phyloP scores from a whole-genome alignment of 2,888 invertebrate genomes.

The Elegia similella region DNA sequence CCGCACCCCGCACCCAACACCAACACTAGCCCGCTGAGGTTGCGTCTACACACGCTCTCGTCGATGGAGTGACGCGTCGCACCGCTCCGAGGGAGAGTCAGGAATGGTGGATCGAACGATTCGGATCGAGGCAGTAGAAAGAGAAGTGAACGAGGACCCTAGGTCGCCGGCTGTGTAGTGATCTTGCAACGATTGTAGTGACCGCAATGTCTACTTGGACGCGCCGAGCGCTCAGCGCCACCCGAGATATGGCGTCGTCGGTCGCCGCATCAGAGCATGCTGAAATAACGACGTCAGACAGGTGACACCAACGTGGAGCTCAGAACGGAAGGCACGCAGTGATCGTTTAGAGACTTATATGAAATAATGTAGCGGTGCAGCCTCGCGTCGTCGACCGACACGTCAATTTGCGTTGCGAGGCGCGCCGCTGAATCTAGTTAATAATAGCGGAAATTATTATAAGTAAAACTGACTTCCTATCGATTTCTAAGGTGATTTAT shows the following conservation, averaged over 20 bases:
- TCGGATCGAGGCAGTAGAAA: constrained; percentile 17
- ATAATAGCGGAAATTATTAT: constrained; percentile 71
- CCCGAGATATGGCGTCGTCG: neutral
- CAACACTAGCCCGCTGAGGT: constrained; percentile 21
- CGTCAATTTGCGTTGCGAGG: constrained; percentile 33
- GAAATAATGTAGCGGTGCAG: constrained; percentile 54
- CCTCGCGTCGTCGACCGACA: constrained; percentile 35
- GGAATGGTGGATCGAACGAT: constrained; percentile 20
- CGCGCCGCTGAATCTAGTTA: constrained; percentile 58
- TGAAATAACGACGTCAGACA: constrained; percentile 19
- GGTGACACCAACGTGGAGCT: constrained; percentile 30
- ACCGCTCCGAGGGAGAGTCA: constrained; percentile 18
- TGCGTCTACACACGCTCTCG: neutral
- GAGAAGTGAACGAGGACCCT: constrained; percentile 1
- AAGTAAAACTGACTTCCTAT: constrained; percentile 79
- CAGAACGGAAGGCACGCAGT: constrained; percentile 42
- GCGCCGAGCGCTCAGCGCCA: neutral
- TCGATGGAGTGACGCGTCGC: constrained; percentile 26
- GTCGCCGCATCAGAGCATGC: neutral
- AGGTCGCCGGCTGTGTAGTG: constrained; percentile 8
- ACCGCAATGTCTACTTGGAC: constrained; percentile 3
- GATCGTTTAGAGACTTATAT: constrained; percentile 67
- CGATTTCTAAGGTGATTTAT: constrained; percentile 70
- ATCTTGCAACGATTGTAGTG: constrained; percentile 10
- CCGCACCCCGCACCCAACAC: constrained; percentile 27